Evolutionary conservation across 2,113 vertebrate genomes (phyloP).

Genomic region (Gracilinanus agilis): DNA sequence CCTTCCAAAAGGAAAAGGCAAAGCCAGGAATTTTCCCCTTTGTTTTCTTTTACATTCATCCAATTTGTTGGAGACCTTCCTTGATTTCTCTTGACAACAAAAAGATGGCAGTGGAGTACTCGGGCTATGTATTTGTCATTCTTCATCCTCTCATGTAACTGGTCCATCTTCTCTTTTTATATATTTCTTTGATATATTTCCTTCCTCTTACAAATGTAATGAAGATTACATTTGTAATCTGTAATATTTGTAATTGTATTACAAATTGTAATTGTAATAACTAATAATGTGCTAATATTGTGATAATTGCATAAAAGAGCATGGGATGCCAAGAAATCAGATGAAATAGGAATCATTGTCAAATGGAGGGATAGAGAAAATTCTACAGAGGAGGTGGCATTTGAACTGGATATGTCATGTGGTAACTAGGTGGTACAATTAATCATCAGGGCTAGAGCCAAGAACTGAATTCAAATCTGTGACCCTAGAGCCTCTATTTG

Average conservation of each 20-base stretch:
- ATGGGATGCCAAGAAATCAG: conserved; percentile 2
- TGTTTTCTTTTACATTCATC: background rate
- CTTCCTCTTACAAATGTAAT: background rate
- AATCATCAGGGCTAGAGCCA: too few species aligned
- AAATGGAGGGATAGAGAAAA: conserved; percentile 21
- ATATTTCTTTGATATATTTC: background rate
- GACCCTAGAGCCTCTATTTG: too few species aligned
- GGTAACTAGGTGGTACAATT: background rate
- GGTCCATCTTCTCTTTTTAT: background rate
- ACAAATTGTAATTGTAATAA: too few species aligned
- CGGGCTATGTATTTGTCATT: background rate
- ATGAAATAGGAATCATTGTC: background rate
- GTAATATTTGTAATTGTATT: too few species aligned
- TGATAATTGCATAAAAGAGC: background rate
- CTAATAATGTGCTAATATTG: too few species aligned
- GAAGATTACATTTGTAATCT: too few species aligned
- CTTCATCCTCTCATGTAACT: background rate
- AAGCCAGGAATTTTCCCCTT: background rate
- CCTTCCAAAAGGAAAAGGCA: background rate
- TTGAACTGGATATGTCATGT: background rate
- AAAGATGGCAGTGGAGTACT: background rate
- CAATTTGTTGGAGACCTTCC: background rate
- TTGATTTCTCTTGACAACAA: background rate
- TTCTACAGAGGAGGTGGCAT: conserved; percentile 9
- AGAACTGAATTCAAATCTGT: too few species aligned